Conservation (phyloP, 2,797 vertebrate species). For the Acrocephalus scirpaceus region DNA sequence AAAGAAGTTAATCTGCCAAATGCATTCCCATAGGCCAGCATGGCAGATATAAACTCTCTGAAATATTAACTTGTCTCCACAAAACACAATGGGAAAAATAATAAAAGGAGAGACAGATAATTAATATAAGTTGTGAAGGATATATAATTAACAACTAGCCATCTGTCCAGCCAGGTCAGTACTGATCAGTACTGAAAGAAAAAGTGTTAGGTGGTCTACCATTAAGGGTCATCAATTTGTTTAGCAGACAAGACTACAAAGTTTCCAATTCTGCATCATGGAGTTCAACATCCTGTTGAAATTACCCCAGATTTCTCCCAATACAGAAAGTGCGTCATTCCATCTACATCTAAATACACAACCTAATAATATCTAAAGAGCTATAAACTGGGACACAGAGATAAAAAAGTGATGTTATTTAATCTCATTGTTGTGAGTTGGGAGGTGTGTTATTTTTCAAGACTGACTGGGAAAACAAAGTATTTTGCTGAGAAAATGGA, state of each 20-base stretch:
- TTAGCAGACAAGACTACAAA: background rate
- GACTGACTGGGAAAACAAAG: slow-evolving; percentile 7
- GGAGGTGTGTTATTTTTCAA: background rate
- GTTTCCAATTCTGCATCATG: background rate
- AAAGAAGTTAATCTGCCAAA: background rate
- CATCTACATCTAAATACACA: background rate
- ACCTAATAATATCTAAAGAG: slow-evolving; percentile 10
- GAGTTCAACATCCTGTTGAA: background rate
- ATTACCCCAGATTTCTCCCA: background rate
- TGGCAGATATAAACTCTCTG: background rate
- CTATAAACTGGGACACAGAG: background rate
- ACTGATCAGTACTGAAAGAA: background rate
- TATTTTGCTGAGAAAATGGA: slow-evolving; percentile 24
- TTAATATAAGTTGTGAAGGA: background rate
- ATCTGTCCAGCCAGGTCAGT: background rate
- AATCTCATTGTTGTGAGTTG: background rate
- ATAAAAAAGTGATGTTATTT: background rate
- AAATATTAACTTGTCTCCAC: background rate
- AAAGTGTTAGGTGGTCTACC: background rate
- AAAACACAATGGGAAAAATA: background rate
- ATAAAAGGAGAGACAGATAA: background rate
- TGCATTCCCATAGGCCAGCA: background rate
- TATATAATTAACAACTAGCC: background rate
- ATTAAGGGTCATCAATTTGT: background rate
- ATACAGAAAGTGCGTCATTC: background rate